phyloP scores from a whole-genome alignment of 2,888 invertebrate genomes.

The Kryphioiulus occultus region DNA sequence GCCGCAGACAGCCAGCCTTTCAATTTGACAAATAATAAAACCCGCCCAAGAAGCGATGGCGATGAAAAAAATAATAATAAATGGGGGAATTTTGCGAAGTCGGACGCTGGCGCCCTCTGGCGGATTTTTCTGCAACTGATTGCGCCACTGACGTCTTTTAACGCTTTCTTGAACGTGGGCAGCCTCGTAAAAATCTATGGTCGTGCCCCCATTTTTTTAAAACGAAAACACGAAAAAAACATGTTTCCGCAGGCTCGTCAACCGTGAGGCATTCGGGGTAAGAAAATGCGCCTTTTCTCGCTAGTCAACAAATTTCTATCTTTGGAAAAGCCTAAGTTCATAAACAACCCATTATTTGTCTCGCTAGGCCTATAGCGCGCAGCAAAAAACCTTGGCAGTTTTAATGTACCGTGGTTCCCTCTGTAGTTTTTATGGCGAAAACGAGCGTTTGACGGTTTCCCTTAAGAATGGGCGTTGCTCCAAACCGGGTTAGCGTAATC shows the following conservation, averaged over 20 bases:
- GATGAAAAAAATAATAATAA: not conserved
- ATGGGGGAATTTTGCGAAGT: not conserved
- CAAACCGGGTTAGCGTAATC: not conserved
- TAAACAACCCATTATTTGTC: slow-evolving; percentile 4
- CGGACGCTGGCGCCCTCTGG: not conserved
- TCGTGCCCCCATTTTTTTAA: not conserved
- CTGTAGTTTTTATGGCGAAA: not conserved
- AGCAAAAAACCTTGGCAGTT: not conserved
- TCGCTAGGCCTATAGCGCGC: not conserved
- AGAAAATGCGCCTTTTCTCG: slow-evolving; percentile 23
- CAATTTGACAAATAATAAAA: slow-evolving; percentile 17
- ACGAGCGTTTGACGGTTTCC: too few relatives aligned
- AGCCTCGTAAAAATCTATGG: not conserved
- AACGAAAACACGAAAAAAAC: not conserved
- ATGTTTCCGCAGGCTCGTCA: not conserved
- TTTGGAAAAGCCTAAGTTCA: not conserved
- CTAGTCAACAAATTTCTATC: slow-evolving; percentile 23
- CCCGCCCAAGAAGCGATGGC: not conserved
- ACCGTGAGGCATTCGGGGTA: not conserved
- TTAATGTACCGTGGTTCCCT: not conserved
- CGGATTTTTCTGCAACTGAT: not conserved
- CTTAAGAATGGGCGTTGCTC: not conserved
- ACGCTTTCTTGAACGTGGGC: not conserved
- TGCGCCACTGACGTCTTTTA: not conserved
- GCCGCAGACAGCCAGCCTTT: not conserved